Evolutionary conservation across 1,140 invertebrate genomes (phyloP).

Genomic region (Rhizoglyphus robini): DNA sequence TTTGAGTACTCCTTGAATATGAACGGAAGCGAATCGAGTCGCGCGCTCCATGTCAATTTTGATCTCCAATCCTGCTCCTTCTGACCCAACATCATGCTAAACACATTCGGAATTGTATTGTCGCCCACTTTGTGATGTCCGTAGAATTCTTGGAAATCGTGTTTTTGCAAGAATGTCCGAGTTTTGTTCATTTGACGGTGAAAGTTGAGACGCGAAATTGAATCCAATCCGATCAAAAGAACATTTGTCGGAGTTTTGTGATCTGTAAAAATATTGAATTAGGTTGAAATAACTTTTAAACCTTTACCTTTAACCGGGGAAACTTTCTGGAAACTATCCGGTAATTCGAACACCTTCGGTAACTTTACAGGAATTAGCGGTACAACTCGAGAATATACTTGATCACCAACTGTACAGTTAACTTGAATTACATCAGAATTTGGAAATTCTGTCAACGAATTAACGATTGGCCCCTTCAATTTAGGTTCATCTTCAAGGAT

Average conservation of each 20-base stretch:
- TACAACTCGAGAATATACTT: too few relatives aligned
- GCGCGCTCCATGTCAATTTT: slow-evolving; percentile 8
- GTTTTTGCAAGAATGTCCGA: not conserved
- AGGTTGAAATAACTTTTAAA: too few relatives aligned
- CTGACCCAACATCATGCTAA: slow-evolving; percentile 32
- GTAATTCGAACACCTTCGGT: too few relatives aligned
- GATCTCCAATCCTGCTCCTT: slow-evolving; percentile 10
- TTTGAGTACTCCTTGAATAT: slow-evolving; percentile 27
- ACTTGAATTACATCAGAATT: too few relatives aligned
- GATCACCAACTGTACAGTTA: too few relatives aligned
- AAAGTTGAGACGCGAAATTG: not conserved
- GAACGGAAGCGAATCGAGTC: slow-evolving; percentile 25
- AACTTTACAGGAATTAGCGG: too few relatives aligned
- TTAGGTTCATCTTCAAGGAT: too few relatives aligned
- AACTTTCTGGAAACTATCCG: too few relatives aligned
- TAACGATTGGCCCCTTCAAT: too few relatives aligned
- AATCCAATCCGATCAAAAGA: not conserved
- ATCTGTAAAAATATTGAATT: too few relatives aligned
- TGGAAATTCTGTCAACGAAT: too few relatives aligned
- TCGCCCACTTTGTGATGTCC: slow-evolving; percentile 33
- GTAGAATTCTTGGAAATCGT: not conserved
- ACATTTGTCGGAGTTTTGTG: not conserved
- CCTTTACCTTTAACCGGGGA: too few relatives aligned
- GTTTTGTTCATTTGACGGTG: not conserved
- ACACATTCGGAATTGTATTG: slow-evolving; percentile 37